These are phyloP conservation scores for Parauchenoglanis punctatus DNA, from an alignment of 2,797 vertebrate species.

Conservation along the genomic window DNA sequence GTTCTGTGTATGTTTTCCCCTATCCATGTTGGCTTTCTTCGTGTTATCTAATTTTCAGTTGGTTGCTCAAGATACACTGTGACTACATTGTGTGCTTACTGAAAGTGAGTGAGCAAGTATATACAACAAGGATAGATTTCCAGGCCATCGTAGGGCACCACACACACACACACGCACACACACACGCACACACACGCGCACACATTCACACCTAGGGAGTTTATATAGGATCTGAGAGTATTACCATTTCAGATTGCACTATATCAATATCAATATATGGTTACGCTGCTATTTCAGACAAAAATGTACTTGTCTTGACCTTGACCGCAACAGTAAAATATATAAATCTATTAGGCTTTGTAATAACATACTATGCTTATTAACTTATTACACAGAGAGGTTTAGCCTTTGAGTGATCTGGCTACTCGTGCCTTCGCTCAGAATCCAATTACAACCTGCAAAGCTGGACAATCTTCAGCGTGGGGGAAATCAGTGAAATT, in stretches of 20 bases:
- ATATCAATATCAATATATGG: not conserved
- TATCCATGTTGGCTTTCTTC: too few species aligned
- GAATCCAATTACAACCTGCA: conserved; percentile 74
- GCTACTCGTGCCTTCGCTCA: conserved; percentile 61
- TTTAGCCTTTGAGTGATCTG: not conserved
- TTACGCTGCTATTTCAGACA: not conserved
- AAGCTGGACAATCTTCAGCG: conserved; percentile 62
- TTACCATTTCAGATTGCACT: not conserved
- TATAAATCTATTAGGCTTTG: not conserved
- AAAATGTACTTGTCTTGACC: not conserved
- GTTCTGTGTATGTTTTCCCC: too few species aligned
- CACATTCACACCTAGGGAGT: not conserved
- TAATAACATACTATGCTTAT: not conserved
- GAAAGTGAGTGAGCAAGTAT: not conserved
- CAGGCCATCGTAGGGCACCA: not conserved
- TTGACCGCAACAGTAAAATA: not conserved
- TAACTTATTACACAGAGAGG: not conserved
- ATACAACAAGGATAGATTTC: not conserved
- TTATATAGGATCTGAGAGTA: not conserved
- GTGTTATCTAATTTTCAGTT: not conserved
- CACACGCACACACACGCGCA: not conserved
- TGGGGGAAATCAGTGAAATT: conserved; percentile 20
- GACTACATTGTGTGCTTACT: not conserved
- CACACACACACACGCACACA: not conserved
- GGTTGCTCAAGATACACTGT: not conserved